Conservation (phyloP, 2,113 vertebrate species). For the Hydropotes inermis region DNA sequence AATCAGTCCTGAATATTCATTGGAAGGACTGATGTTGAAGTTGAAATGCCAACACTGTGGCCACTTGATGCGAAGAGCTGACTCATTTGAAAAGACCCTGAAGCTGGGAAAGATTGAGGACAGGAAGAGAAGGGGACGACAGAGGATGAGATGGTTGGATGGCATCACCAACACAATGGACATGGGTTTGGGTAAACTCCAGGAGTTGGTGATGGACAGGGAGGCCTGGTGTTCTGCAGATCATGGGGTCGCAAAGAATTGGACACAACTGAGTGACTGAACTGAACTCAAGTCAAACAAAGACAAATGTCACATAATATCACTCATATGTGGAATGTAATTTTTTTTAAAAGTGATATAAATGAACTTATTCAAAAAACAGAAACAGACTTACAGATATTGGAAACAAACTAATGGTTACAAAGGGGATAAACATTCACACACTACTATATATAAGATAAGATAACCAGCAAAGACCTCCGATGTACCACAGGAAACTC, state of each 20-base stretch:
- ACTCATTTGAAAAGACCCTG: not conserved
- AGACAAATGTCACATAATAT: not conserved
- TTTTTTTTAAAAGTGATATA: not conserved
- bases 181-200: not conserved
- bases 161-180: not conserved
- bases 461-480: not conserved
- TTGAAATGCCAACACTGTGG: not conserved
- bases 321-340: not conserved
- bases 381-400: not conserved
- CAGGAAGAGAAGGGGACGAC: not conserved
- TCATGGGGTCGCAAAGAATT: not conserved
- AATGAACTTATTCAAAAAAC: not conserved
- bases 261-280: not conserved
- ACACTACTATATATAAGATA: not conserved
- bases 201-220: not conserved
- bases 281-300: not conserved
- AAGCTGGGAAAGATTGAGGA: not conserved
- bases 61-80: not conserved
- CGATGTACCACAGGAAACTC: not conserved
- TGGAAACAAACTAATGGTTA: not conserved
- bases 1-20: not conserved
- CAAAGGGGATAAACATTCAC: not conserved
- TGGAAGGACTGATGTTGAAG: not conserved
- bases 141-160: not conserved
- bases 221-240: not conserved